These are phyloP conservation scores for Ondatra zibethicus DNA, from an alignment of 2,113 vertebrate species.

Conservation along the genomic window DNA sequence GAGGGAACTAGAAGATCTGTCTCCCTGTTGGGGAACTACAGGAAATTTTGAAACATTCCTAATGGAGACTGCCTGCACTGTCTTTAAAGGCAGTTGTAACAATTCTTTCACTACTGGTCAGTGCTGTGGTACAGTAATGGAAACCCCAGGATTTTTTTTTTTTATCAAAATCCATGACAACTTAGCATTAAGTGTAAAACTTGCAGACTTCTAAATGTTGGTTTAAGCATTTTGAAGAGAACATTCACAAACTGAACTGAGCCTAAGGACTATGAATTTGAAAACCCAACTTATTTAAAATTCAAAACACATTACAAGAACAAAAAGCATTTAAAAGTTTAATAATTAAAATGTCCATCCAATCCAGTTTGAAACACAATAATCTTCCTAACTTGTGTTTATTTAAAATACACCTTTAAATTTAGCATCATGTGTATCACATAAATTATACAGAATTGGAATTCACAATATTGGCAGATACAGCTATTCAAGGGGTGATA, in stretches of 20 bases:
- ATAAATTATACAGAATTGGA: not conserved
- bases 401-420: not conserved
- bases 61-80: not conserved
- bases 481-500: not conserved
- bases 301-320: not conserved
- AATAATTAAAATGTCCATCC: not conserved
- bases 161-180: not conserved
- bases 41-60: not conserved
- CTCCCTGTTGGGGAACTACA: not conserved
- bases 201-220: not conserved
- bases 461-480: not conserved
- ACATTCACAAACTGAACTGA: not conserved
- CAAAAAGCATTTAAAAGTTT: not conserved
- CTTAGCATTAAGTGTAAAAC: not conserved
- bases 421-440: not conserved
- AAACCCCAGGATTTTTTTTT: not conserved
- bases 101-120: not conserved
- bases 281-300: slow-evolving; percentile 26
- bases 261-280: not conserved
- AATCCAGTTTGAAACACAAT: not conserved
- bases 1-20: not conserved
- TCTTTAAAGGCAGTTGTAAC: not conserved
- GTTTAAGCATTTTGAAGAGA: slow-evolving; percentile 37
- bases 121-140: not conserved
- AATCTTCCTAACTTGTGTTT: not conserved